Base-by-base conservation (phyloP, 2,113 vertebrate genomes). In the Myrmophylax atrothorax region DNA sequence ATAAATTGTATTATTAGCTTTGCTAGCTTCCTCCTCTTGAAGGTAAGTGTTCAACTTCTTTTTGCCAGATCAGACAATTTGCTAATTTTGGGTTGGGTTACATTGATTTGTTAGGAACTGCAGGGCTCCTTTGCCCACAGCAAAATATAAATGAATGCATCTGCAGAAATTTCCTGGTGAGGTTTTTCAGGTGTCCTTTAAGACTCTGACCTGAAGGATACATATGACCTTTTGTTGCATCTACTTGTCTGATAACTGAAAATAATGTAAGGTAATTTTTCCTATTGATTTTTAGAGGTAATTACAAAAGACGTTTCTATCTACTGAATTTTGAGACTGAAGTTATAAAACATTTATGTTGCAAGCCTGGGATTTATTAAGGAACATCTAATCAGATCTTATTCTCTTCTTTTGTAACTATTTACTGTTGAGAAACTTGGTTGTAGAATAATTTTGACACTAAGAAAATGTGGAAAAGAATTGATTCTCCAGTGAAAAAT, bases 11-110 rank as follows among this genome's bases (percentile, higher is more conserved):
- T 96, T 90, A 96, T 95, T 87, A 91, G 88, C 35, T 96, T 79
- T 97, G 97, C 94, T 95, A 95, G 87, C 74, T 96, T 87, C 74
- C 62, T 90, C 13, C 83, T 97, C 91, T 92, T 92, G 80, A 95
- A 93, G 93, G 95, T 62, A 5, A 93, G 64, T 93, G 73, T 92
- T 94, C 85, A 81, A 44, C 72, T 94, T 35, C n/a, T n/a, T 94
- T 91, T 93, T 96, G 94, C 97, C 93, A 93, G 74, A 75, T 90
- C 82, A 93, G 84, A 88, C 56, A 69, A 89, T 52, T 94, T 87
- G 94, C 89, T 97, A 93, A 85, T 97, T 96, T 94, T 86, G 79
- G 44, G 95, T 97, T 93, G 89, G 47, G 73, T 89, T 87, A 92
- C 70, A 60, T n/a, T 88, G 91, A 77, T 92, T 94, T 93, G 52